Base-by-base conservation (phyloP, 2,113 vertebrate species). In the Tretioscincus oriximinensis region DNA sequence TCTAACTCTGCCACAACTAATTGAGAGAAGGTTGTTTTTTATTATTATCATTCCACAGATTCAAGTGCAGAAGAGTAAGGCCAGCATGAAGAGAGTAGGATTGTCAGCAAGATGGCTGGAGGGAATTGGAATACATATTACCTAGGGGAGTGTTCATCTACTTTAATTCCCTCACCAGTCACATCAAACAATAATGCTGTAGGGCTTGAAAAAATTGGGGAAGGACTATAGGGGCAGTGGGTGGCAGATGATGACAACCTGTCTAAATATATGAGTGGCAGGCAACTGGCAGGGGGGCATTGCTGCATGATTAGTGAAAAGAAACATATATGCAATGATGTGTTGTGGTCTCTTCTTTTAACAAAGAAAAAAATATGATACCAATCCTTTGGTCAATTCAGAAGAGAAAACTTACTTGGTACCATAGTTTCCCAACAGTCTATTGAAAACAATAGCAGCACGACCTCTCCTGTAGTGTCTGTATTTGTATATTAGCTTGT, bases 131-230 rank as follows among this genome's bases (percentile, higher is more conserved):
- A 94, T 87, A 85, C 76, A 90, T 91, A 83, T 91, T 90, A 91
- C 84, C 67, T 80, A 86, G 79, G 51, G 88, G 93, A 92, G 85
- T 89, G 89, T 92, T 93, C 91, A 88, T 83, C 85, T 90, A 63
- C 90, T 94, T 93, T 92, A 85, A 95, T 93, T 94, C 91, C 89
- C 84, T 92, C 26, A 66, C 88, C 89, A 95, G 93, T 93, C 93
- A 93, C 88, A 92, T 89, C 90, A 94, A 95, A 93, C 91, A 87
- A 92, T 84, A 93, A 73, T 90, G 93, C 94, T 91, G 91, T 91
- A 93, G 94, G 94, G 93, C 90, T 95, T 90, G 85, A 89, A 93
- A 90, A 94, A 94, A 94, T 86, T 94, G 91, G 92, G 91, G 91
- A 72, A 82, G 90, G 80, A 18, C 35, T 87, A 81, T 70, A 87